These are phyloP conservation scores for Ophiothrix spiculata DNA, from an alignment of 35 echinoderm and acorn worm species.

Conservation along the genomic window DNA sequence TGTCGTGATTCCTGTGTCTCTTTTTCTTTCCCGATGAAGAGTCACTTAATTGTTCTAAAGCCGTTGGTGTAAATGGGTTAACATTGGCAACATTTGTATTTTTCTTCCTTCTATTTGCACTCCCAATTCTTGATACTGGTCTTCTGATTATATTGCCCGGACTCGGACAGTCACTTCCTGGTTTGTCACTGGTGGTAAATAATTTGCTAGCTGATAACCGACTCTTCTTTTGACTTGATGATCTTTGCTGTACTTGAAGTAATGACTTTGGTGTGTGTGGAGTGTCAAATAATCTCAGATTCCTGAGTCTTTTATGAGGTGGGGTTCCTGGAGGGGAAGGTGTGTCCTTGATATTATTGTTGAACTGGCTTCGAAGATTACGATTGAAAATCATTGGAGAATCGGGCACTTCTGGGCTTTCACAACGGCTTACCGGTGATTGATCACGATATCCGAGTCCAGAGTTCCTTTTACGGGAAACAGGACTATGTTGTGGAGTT, in stretches of 20 bases:
- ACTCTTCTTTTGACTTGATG: slow-evolving; percentile 36
- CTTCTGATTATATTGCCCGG: slow-evolving; percentile 6
- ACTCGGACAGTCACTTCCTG: neutral
- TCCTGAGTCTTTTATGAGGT: slow-evolving; percentile 80
- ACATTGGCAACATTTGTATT: slow-evolving; percentile 69
- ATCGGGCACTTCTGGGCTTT: neutral
- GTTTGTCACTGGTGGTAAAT: slow-evolving; percentile 1
- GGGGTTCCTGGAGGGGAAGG: slow-evolving; percentile 28
- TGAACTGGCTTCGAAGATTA: neutral
- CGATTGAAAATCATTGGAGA: slow-evolving; percentile 32
- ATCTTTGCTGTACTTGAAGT: slow-evolving; percentile 49
- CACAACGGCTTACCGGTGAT: slow-evolving; percentile 8
- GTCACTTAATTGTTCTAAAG: slow-evolving; percentile 11
- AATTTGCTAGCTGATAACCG: slow-evolving; percentile 39
- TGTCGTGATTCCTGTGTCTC: neutral
- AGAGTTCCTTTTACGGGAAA: neutral
- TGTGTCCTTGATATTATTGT: neutral
- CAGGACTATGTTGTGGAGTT: slow-evolving; percentile 74
- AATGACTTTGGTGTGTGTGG: slow-evolving; percentile 97
- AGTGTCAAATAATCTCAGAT: slow-evolving; percentile 86
- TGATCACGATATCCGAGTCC: neutral
- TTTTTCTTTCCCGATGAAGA: neutral
- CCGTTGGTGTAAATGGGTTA: slow-evolving; percentile 90
- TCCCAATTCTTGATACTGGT: neutral
- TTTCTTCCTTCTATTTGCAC: neutral